Percentiles rank a stretch among this genome's conserved stretches.
Evolutionary conservation across 1,140 invertebrate genomes (phyloP).

Genomic region (Drosophila seguyi): DNA sequence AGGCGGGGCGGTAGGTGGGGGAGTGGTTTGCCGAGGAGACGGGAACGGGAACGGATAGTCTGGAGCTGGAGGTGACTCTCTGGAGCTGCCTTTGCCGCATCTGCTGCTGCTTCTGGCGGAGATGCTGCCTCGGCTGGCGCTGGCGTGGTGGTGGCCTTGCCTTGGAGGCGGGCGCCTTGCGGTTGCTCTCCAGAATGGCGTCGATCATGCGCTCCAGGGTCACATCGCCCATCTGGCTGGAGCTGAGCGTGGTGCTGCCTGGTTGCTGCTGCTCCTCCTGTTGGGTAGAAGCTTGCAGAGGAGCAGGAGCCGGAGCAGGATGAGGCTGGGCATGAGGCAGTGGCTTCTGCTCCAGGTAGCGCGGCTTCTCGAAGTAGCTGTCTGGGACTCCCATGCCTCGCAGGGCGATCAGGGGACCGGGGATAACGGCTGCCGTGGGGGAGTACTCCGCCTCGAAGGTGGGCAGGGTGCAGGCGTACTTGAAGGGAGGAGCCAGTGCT

Average conservation of each 20-base stretch:
- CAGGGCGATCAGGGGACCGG: slow-evolving; percentile 75
- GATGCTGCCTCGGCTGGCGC: slow-evolving; percentile 20
- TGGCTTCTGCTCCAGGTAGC: slow-evolving; percentile 66
- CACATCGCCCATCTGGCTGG: slow-evolving; percentile 80
- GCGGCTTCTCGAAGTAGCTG: slow-evolving; percentile 82
- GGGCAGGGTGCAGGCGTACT: slow-evolving; percentile 63
- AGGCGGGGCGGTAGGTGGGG: slow-evolving; percentile 71
- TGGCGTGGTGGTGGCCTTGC: slow-evolving; percentile 6
- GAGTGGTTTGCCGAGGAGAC: slow-evolving; percentile 12
- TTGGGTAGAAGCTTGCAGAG: background rate
- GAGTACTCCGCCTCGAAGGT: slow-evolving; percentile 80
- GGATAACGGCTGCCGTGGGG: slow-evolving; percentile 69
- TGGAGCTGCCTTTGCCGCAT: slow-evolving; percentile 11
- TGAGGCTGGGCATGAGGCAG: slow-evolving; percentile 1
- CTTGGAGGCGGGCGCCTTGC: slow-evolving; percentile 38
- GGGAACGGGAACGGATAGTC: too few relatives aligned
- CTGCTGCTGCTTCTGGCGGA: slow-evolving; percentile 17
- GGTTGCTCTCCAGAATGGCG: slow-evolving; percentile 79
- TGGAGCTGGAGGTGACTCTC: background rate
- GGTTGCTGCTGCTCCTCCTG: slow-evolving; percentile 7
- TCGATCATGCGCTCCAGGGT: slow-evolving; percentile 84
- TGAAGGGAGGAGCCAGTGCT: slow-evolving; percentile 3
- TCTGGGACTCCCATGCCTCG: slow-evolving; percentile 80
- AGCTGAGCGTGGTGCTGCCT: slow-evolving; percentile 53
- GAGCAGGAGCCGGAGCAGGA: background rate